Conservation (phyloP, 2,797 vertebrate genomes). For the Rhinogobio ventralis region DNA sequence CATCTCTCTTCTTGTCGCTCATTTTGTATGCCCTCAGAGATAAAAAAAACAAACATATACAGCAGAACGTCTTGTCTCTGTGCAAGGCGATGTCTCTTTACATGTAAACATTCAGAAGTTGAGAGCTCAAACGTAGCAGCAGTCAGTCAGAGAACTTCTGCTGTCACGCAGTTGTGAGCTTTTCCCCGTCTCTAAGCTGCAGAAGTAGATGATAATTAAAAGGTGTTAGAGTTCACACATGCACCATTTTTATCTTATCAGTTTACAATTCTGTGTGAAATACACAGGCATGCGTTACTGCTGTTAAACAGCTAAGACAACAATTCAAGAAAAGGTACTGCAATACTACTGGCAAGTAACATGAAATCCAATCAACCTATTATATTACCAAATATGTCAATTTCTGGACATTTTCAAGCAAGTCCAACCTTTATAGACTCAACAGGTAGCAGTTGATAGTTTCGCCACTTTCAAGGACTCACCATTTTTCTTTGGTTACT, state of each 20-base stretch:
- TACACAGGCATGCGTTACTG: neutral
- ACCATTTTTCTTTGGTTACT: conserved; percentile 88
- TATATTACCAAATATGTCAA: neutral
- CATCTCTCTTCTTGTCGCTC: conserved; percentile 59
- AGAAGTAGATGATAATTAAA: conserved; percentile 59
- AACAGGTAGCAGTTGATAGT: neutral
- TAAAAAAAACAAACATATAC: conserved; percentile 68
- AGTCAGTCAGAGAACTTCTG: conserved; percentile 39
- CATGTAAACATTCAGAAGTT: conserved; percentile 74
- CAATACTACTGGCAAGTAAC: neutral
- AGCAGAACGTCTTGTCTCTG: conserved; percentile 39
- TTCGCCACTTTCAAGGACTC: conserved; percentile 61
- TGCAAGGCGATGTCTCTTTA: conserved; percentile 55
- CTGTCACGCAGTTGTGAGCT: conserved; percentile 72
- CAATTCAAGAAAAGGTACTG: neutral
- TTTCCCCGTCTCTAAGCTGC: conserved; percentile 83
- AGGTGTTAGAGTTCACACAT: conserved; percentile 32
- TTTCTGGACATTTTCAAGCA: neutral
- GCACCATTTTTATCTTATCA: conserved; percentile 7
- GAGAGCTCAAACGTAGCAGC: conserved; percentile 25
- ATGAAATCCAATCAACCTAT: neutral
- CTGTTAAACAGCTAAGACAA: neutral
- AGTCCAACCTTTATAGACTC: neutral
- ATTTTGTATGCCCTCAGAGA: conserved; percentile 33
- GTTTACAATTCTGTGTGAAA: neutral